phyloP scores from a whole-genome alignment of 2,113 vertebrate species.

The Pedionomus torquatus region DNA sequence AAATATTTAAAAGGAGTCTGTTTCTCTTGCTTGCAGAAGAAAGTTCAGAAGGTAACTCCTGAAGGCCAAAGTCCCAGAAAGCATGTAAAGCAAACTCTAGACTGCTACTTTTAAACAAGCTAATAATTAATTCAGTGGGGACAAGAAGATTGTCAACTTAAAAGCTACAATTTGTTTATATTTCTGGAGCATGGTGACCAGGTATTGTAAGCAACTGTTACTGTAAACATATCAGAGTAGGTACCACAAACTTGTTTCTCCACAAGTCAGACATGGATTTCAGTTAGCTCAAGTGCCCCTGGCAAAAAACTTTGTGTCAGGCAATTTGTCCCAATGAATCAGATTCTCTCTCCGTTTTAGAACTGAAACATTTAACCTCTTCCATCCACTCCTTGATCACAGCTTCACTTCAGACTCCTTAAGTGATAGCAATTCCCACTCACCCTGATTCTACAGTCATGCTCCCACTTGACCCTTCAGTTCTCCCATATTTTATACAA shows the following conservation, averaged over 20 bases:
- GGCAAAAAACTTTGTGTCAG: background rate
- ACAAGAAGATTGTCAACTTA: background rate
- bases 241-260: background rate
- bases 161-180: background rate
- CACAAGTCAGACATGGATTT: background rate
- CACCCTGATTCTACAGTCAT: background rate
- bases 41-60: background rate
- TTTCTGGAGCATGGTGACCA: background rate
- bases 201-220: background rate
- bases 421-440: background rate
- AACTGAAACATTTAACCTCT: background rate
- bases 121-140: background rate
- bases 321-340: background rate
- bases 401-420: background rate
- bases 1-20: background rate
- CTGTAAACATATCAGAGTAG: background rate
- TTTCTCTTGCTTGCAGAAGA: background rate
- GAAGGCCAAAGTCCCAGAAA: background rate
- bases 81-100: background rate
- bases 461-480: fast-evolving
- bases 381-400: background rate
- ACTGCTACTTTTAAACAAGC: background rate
- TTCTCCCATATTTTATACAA: fast-evolving
- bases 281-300: background rate
- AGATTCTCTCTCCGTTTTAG: background rate